Base-by-base conservation (phyloP, 1,140 invertebrate genomes). In the Geopemphigus sp. region DNA sequence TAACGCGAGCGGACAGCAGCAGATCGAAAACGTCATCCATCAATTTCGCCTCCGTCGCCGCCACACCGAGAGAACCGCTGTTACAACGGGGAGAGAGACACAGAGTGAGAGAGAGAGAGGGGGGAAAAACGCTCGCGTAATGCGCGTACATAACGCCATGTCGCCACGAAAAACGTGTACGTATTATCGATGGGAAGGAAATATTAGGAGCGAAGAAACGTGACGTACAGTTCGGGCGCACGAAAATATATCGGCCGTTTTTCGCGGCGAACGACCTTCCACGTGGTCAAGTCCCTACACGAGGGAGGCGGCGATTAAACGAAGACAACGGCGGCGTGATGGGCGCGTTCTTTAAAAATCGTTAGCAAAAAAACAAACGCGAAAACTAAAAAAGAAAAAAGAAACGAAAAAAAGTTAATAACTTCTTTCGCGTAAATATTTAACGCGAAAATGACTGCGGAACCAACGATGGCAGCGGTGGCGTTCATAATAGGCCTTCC, bases 1-100 rank as follows among this genome's bases (percentile, higher is more conserved):
- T n/a, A n/a, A n/a, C 32, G 39, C 11, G 14, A 32, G 39, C n/a
- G 64, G 64, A 68, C 64, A 68, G 66, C 47, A 8, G 72, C 72
- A 22, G 54, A 73, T 73, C 70, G 53, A 61, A 76, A 76, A 59
- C 73, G 73, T 76, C 73, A 76, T 76, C 73, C 56, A 76, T 76
- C 73, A 76, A 76, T 57, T 26, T 32, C 32, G n/a, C 66, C 14
- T 47, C 66, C 15, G 54, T 26, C 8, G 29, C 32, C 32, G 32
- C 32, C n/a, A n/a, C n/a, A n/a, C n/a, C n/a, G n/a, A n/a, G n/a
- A n/a, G n/a, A n/a, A n/a, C n/a, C n/a, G n/a, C n/a, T n/a, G n/a
- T n/a, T n/a, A n/a, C n/a, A n/a, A n/a, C n/a, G n/a, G n/a, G n/a
- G n/a, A n/a, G n/a, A n/a, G n/a, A n/a, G n/a, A n/a, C n/a, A n/a